Base-by-base conservation (phyloP, 2,888 invertebrate genomes). In the Piscicola geometra region DNA sequence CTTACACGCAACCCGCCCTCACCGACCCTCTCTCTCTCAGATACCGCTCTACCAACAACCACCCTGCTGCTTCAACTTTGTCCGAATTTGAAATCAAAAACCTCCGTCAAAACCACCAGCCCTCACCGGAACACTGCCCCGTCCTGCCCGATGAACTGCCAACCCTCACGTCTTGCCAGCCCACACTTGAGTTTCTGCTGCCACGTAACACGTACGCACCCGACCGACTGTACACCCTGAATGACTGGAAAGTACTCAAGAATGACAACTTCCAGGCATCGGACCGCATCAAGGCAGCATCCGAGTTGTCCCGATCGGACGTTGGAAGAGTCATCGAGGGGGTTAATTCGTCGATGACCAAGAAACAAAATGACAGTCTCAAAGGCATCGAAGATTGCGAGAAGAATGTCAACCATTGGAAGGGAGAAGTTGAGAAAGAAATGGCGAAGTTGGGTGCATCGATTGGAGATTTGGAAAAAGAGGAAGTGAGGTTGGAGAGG, bases 221-320 rank as follows among this genome's bases (percentile, higher is more conserved):
- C n/a, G 60, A 21, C 3, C 60, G n/a, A 5, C 3, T 15, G 12
- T 56, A 56, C 60, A 56, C 12, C n/a, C n/a, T 56, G 60, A 25
- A 5, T 3, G 60, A 56, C n/a, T 56, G 60, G 60, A 5, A 21
- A 21, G 25, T 56, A 3, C 9, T 56, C 15, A 56, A 56, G n/a
- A 56, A 56, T n/a, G 60, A 56, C 60, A 18, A 25, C 60, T 56
- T 56, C n/a, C 60, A 56, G n/a, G 60, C 60, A 25, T 56, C 60
- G 9, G 60, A 56, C 60, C 5, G 60, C 12, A 21, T 56, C 21
- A 56, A 56, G 25, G 60, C 60, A 18, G 60, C n/a, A 25, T 5
- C 60, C n/a, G 60, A 56, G n/a, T 21, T 56, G n/a, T 56, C 60
- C 15, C 9, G 60, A n/a, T 5, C 12, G 9, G 60, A 56, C n/a